Percentiles rank a stretch among this genome's conserved stretches.
These are phyloP conservation scores for Trichonephila clavipes DNA, from an alignment of 1,140 invertebrate genomes.

Conservation along the genomic window DNA sequence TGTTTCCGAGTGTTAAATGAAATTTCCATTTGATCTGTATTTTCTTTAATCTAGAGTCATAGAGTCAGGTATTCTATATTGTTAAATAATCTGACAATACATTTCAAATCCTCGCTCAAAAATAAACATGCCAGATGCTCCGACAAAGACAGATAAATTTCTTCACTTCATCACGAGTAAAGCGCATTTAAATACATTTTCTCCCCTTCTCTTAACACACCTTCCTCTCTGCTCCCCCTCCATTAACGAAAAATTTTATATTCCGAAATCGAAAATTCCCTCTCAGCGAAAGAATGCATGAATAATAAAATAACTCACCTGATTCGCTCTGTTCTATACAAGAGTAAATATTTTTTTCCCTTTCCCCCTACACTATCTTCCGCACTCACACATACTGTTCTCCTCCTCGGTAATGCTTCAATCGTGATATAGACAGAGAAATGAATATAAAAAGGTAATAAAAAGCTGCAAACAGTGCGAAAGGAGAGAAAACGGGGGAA, in stretches of 20 bases:
- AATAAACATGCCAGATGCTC: neutral
- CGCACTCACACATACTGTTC: neutral
- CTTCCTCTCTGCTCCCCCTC: neutral
- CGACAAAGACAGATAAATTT: constrained; percentile 39
- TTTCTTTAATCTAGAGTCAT: no score
- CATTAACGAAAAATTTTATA: constrained; percentile 73
- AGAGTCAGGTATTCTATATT: no score
- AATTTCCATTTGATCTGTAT: no score
- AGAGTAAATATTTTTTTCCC: constrained; percentile 30
- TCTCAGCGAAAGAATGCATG: constrained; percentile 6
- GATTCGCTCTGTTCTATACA: constrained; percentile 18
- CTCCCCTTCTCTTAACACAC: neutral
- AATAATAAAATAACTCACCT: constrained; percentile 74
- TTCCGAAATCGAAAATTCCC: constrained; percentile 60
- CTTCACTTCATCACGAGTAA: constrained; percentile 44
- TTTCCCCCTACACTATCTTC: neutral
- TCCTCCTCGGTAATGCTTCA: constrained; percentile 39
- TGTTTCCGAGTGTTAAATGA: no score
- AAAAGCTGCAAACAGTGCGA: constrained; percentile 40
- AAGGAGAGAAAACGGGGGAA: neutral
- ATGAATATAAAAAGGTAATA: constrained; percentile 77
- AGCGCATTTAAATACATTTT: constrained; percentile 62
- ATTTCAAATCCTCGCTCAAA: neutral
- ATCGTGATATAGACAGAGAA: constrained; percentile 68
- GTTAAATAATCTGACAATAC: no score